Percentiles rank a stretch among this genome's conserved stretches.
These are phyloP conservation scores for Lophura nycthemera DNA, from an alignment of 2,113 vertebrate genomes.

Conservation along the genomic window DNA sequence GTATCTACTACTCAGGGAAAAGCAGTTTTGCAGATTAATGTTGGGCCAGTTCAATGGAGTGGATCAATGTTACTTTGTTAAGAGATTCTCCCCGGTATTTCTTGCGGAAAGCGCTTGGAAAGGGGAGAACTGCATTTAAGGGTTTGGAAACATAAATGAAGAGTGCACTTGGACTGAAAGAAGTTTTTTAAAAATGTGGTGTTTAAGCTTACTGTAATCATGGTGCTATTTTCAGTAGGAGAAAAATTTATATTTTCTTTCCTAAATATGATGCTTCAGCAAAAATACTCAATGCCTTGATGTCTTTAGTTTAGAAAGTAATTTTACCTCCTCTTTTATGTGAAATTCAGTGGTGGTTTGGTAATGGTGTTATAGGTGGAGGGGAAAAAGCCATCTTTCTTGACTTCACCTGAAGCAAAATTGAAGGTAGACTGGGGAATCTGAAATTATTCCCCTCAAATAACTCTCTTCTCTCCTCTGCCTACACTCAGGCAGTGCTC, in stretches of 20 bases:
- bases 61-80: slow-evolving; percentile 30
- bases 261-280: background rate
- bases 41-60: background rate
- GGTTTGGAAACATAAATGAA: background rate
- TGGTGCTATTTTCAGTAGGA: background rate
- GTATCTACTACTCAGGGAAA: background rate
- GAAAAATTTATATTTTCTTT: background rate
- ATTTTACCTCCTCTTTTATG: background rate
- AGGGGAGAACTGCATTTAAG: background rate
- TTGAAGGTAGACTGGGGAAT: background rate
- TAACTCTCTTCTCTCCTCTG: background rate
- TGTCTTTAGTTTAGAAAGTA: background rate
- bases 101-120: background rate
- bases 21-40: slow-evolving; percentile 13
- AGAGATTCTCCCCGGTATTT: background rate
- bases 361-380: background rate
- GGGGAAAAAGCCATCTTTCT: background rate
- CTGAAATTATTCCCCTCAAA: background rate
- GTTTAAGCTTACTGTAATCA: background rate
- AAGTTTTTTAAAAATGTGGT: background rate
- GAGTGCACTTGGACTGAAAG: background rate
- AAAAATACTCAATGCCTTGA: background rate
- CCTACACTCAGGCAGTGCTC: rapidly evolving
- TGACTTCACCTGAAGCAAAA: background rate
- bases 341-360: background rate